Conservation (phyloP, 2,113 vertebrate genomes). For the Excalfactoria chinensis region DNA sequence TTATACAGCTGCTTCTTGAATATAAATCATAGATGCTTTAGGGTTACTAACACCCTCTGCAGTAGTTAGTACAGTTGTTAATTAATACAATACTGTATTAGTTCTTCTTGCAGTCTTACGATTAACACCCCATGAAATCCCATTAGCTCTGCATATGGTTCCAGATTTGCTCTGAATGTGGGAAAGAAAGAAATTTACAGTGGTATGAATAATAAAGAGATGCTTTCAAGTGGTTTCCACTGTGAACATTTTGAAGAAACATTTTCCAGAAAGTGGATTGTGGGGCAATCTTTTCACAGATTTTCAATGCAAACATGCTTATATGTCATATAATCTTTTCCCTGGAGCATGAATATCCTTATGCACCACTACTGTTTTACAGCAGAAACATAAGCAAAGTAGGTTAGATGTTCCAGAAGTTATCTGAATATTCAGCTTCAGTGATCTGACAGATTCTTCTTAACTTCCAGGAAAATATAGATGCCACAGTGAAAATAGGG, state of each 20-base stretch:
- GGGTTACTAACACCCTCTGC: conserved; percentile 36
- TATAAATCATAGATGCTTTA: conserved; percentile 45
- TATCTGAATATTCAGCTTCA: not conserved
- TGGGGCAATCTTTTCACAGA: conserved; percentile 35
- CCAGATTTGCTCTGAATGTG: conserved; percentile 55
- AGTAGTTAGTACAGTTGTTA: conserved; percentile 59
- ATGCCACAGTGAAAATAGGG: not conserved
- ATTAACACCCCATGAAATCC: conserved; percentile 58
- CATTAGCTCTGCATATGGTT: conserved; percentile 65
- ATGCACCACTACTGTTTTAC: not conserved
- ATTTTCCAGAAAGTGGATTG: conserved; percentile 45
- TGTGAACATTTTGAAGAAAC: conserved; percentile 37
- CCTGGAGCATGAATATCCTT: not conserved
- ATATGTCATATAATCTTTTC: not conserved
- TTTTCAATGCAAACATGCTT: conserved; percentile 45
- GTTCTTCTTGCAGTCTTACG: conserved; percentile 50
- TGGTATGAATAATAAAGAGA: conserved; percentile 52
- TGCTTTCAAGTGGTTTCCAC: conserved; percentile 63
- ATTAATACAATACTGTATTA: conserved; percentile 69
- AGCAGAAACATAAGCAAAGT: not conserved
- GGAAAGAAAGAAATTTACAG: conserved; percentile 59
- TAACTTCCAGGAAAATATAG: conserved; percentile 3
- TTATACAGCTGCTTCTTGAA: conserved; percentile 23
- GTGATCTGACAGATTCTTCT: not conserved
- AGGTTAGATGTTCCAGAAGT: not conserved